phyloP scores from a whole-genome alignment of 2,797 vertebrate genomes.

The Bovichtus variegatus region DNA sequence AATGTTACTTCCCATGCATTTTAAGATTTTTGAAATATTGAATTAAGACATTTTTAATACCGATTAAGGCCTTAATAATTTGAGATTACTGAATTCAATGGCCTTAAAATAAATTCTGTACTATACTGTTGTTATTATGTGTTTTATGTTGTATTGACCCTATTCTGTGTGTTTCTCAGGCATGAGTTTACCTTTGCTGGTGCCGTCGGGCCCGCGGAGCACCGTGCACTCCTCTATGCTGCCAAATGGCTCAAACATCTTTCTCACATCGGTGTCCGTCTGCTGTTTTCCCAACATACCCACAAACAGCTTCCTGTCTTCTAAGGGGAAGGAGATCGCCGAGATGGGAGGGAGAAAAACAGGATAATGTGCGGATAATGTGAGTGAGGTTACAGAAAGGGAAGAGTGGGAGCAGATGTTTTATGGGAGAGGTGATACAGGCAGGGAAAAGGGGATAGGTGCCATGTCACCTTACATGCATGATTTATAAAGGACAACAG shows the following conservation, averaged over 20 bases:
- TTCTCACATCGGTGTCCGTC: constrained; percentile 92
- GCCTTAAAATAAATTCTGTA: too few relatives aligned
- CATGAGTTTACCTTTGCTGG: constrained; percentile 92
- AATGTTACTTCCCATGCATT: too few relatives aligned
- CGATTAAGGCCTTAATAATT: too few relatives aligned
- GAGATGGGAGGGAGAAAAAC: constrained; percentile 49
- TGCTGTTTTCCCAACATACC: constrained; percentile 99
- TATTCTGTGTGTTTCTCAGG: not conserved
- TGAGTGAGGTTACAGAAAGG: constrained; percentile 33
- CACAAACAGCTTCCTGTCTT: constrained; percentile 99
- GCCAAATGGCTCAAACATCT: constrained; percentile 96
- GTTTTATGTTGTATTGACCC: not conserved
- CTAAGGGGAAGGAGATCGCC: constrained; percentile 83
- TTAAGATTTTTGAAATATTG: too few relatives aligned
- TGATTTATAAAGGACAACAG: constrained; percentile 43
- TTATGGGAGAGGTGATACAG: constrained; percentile 26
- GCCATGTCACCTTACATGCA: constrained; percentile 48
- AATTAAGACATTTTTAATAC: too few relatives aligned
- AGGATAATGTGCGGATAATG: constrained; percentile 42
- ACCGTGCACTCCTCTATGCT: constrained; percentile 98
- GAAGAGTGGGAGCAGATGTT: constrained; percentile 8
- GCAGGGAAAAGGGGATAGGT: constrained; percentile 16
- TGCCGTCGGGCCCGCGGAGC: constrained; percentile 93
- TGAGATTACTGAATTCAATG: too few relatives aligned
- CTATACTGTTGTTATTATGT: not conserved